Conservation (phyloP, 2,797 vertebrate genomes). For the Diglossa cyanea region DNA sequence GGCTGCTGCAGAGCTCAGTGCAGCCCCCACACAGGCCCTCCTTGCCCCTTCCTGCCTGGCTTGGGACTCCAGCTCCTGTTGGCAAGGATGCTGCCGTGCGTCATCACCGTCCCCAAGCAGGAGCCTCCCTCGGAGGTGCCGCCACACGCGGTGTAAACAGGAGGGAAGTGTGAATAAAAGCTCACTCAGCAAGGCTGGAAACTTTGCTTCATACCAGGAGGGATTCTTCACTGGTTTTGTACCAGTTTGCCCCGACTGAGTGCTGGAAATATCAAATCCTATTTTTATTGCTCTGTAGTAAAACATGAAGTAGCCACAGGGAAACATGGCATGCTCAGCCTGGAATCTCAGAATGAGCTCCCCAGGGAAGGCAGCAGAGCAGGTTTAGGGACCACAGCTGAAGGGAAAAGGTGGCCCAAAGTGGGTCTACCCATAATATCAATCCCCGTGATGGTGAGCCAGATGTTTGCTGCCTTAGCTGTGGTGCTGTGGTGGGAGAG, state of each 20-base stretch:
- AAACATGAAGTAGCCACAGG: not conserved
- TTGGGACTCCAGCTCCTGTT: not conserved
- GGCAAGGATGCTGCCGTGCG: not conserved
- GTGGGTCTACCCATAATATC: not conserved
- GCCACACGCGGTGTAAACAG: not conserved
- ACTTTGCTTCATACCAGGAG: not conserved
- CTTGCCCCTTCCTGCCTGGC: not conserved
- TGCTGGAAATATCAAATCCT: not conserved
- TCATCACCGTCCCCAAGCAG: not conserved
- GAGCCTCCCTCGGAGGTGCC: not conserved
- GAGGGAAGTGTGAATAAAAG: not conserved
- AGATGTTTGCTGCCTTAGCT: not conserved
- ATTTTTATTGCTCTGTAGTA: not conserved
- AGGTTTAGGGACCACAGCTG: not conserved
- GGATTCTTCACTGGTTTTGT: not conserved
- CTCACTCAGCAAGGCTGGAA: not conserved
- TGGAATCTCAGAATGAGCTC: not conserved
- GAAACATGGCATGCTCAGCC: not conserved
- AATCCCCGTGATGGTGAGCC: not conserved
- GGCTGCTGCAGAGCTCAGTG: rapidly evolving
- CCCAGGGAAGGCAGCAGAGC: not conserved
- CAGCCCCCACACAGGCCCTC: not conserved
- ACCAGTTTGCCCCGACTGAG: not conserved
- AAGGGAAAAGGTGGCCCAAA: not conserved
- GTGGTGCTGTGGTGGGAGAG: not conserved